These are phyloP conservation scores for Acanthisitta chloris DNA, from an alignment of 2,113 vertebrate genomes.

Conservation along the genomic window DNA sequence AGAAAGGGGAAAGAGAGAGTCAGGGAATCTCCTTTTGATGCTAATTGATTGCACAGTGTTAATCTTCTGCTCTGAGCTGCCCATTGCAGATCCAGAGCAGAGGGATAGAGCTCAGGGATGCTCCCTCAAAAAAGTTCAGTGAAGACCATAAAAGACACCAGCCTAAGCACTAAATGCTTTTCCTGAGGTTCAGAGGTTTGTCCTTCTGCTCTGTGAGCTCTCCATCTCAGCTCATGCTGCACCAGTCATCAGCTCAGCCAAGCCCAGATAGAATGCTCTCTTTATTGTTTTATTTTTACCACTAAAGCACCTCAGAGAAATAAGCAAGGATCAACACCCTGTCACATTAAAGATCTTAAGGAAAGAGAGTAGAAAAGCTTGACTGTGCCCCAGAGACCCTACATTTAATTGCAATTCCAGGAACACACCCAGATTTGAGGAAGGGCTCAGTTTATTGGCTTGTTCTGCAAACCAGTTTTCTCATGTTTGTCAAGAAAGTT, in stretches of 20 bases:
- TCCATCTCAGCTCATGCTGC: neutral
- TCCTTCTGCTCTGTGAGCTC: neutral
- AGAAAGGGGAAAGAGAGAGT: neutral
- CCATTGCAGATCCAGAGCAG: neutral
- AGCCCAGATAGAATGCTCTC: neutral
- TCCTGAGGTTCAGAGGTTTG: neutral
- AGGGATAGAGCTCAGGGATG: neutral
- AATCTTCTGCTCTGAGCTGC: neutral
- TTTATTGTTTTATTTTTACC: slow-evolving; percentile 29
- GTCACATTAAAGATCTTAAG: neutral
- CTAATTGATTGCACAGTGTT: neutral
- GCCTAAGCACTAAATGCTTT: neutral
- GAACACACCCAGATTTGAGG: neutral
- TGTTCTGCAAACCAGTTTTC: neutral
- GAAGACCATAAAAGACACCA: neutral
- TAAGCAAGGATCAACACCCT: slow-evolving; percentile 30
- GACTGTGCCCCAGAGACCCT: neutral
- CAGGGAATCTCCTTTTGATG: neutral
- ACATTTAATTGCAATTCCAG: slow-evolving; percentile 28
- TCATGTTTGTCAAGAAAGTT: neutral
- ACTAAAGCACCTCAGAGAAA: slow-evolving; percentile 32
- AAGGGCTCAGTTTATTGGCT: neutral
- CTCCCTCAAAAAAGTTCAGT: accelerated
- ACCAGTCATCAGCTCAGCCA: neutral
- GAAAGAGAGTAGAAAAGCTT: neutral